Evolutionary conservation across 2,113 vertebrate species (phyloP).

Genomic region (Chamaetylas fuelleborni): DNA sequence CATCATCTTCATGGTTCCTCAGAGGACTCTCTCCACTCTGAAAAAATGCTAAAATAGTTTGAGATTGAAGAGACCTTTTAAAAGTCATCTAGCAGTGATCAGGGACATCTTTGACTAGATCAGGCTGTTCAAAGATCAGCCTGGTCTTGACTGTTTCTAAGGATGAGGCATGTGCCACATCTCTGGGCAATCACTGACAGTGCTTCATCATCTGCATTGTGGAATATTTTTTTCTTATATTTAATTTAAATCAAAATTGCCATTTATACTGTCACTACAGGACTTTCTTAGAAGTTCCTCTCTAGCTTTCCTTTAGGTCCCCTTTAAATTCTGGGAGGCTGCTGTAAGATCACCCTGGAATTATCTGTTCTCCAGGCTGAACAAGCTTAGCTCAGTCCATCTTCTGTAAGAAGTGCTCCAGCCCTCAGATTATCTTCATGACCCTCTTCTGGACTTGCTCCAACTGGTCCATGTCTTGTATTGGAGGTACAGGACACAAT

Average conservation of each 20-base stretch:
- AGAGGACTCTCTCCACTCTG: neutral
- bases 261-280: neutral
- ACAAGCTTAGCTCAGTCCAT: neutral
- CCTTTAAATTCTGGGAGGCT: neutral
- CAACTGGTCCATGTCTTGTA: neutral
- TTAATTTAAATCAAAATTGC: neutral
- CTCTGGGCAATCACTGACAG: neutral
- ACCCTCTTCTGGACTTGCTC: neutral
- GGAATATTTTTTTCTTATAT: neutral
- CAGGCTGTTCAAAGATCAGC: neutral
- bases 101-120: neutral
- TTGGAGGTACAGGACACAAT: too few species aligned
- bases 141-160: neutral
- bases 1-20: neutral
- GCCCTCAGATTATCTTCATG: too few species aligned
- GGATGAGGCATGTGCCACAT: neutral
- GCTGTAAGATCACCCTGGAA: neutral
- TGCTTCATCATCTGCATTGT: neutral
- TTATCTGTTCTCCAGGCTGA: neutral
- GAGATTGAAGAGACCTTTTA: neutral
- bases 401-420: too few species aligned
- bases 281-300: neutral
- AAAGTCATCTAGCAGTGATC: neutral
- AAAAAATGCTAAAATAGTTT: neutral
- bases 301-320: neutral